A percentile compares a stretch with the other conserved stretches of the same genome.
These are phyloP conservation scores for Itoplectis maculator DNA, from an alignment of 2,888 invertebrate species.

Conservation along the genomic window DNA sequence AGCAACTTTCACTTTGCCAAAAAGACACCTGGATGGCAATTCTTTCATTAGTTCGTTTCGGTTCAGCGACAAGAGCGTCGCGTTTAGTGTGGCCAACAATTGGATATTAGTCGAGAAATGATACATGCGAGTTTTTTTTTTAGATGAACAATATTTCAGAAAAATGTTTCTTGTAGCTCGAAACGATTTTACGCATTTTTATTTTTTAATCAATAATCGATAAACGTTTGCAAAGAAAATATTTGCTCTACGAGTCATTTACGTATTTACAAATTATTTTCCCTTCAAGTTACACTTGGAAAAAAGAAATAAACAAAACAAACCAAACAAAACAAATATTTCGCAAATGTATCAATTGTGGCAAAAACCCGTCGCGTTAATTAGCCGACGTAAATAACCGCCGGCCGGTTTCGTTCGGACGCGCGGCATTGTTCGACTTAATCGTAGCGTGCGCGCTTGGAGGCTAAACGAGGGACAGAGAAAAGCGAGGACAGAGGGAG, in stretches of 20 bases:
- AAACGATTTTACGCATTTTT: no score
- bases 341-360: conserved; percentile 26
- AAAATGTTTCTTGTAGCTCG: no score
- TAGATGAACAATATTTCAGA: no score
- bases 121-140: no score
- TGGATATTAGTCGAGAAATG: no score
- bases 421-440: conserved; percentile 56
- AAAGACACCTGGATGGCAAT: neutral
- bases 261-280: no score
- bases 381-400: conserved; percentile 49
- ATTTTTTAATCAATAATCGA: no score
- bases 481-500: conserved; percentile 20
- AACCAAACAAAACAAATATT: conserved; percentile 32
- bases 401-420: conserved; percentile 31
- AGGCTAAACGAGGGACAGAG: conserved; percentile 43
- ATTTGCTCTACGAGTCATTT: no score
- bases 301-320: neutral
- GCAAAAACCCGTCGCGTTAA: conserved; percentile 31
- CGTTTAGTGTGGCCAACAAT: no score
- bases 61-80: neutral
- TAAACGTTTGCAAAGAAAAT: no score
- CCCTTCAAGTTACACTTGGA: neutral
- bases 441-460: conserved; percentile 51
- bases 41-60: neutral
- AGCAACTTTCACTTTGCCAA: neutral